These are phyloP conservation scores for Diabrotica balteata DNA, from an alignment of 2,888 invertebrate genomes.

Conservation along the genomic window DNA sequence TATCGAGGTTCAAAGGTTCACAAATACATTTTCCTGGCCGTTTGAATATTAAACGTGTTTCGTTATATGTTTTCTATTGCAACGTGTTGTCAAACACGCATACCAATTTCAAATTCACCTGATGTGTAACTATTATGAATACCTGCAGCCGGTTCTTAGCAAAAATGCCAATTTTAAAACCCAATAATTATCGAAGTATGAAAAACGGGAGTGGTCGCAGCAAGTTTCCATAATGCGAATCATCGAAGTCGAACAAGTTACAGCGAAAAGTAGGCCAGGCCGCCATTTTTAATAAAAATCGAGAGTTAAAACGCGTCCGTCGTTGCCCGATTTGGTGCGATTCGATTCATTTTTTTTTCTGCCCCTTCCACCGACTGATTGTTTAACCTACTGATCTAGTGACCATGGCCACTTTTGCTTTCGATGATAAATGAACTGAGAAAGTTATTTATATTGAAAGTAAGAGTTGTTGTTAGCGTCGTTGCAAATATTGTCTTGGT, in stretches of 20 bases:
- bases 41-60: too few relatives aligned
- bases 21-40: too few relatives aligned
- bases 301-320: constrained; percentile 42
- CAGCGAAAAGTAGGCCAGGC: constrained; percentile 37
- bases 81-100: too few relatives aligned
- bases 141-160: neutral
- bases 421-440: constrained; percentile 51
- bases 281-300: constrained; percentile 42
- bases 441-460: constrained; percentile 35
- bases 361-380: constrained; percentile 7
- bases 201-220: constrained; percentile 28
- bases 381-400: constrained; percentile 68
- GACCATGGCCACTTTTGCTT: constrained; percentile 64
- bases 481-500: too few relatives aligned
- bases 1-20: too few relatives aligned
- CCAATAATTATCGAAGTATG: constrained; percentile 20
- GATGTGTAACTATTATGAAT: constrained; percentile 8
- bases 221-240: constrained; percentile 38
- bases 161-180: constrained; percentile 10
- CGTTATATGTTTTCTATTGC: too few relatives aligned
- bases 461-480: constrained; percentile 7
- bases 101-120: constrained; percentile 4
- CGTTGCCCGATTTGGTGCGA: constrained; percentile 44
- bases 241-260: constrained; percentile 35
- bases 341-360: constrained; percentile 26